Evolutionary conservation across 1,140 invertebrate species (phyloP).

Genomic region (Aleiodes sp.): DNA sequence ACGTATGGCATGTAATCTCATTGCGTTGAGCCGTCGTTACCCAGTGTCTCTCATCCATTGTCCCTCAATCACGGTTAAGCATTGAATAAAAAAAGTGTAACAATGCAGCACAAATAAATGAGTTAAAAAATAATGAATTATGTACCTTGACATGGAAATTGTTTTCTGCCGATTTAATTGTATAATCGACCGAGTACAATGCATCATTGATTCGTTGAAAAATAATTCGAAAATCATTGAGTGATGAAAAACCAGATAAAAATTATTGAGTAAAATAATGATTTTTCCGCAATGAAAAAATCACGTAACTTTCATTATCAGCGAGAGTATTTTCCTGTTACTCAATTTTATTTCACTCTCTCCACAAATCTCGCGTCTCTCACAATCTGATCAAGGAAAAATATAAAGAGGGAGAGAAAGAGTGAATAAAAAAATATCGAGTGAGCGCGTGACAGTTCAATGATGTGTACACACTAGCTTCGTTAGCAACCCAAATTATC

Average conservation of each 20-base stretch:
- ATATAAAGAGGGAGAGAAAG: background rate
- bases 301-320: no score
- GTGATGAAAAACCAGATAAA: no score
- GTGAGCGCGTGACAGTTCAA: constrained; percentile 22
- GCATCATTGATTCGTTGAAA: background rate
- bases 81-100: no score
- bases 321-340: no score
- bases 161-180: background rate
- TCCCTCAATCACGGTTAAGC: no score
- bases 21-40: constrained; percentile 27
- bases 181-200: background rate
- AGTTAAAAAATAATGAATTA: background rate
- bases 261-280: no score
- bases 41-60: constrained; percentile 29
- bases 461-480: constrained; percentile 17
- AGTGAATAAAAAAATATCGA: background rate
- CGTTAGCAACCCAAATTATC: constrained; percentile 26
- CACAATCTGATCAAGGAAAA: no score
- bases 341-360: no score
- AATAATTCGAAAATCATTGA: no score
- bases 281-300: no score
- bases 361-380: no score
- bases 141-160: constrained; percentile 6
- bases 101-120: background rate
- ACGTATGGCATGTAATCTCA: constrained; percentile 31